Evolutionary conservation across 2,888 invertebrate genomes (phyloP).

Genomic region (Epistrophe eligans): DNA sequence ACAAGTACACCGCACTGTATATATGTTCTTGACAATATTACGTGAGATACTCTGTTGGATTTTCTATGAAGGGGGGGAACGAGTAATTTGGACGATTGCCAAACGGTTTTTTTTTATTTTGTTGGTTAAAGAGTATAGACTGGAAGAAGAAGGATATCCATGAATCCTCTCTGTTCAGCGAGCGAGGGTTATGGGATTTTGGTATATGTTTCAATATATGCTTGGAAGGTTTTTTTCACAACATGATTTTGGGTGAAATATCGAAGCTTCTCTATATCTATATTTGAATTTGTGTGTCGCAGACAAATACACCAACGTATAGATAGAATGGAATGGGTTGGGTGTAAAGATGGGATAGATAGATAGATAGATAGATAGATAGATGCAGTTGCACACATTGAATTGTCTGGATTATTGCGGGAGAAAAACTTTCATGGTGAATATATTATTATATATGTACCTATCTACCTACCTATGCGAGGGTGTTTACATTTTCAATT

Average conservation of each 20-base stretch:
- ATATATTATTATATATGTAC: not conserved
- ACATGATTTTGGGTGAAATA: conserved; percentile 52
- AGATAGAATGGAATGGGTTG: conserved; percentile 11
- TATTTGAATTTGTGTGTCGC: conserved; percentile 46
- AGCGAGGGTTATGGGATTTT: conserved; percentile 10
- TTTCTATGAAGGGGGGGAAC: conserved; percentile 37
- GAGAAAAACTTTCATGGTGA: conserved; percentile 22
- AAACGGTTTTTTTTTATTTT: conserved; percentile 50
- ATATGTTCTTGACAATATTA: conserved; percentile 16
- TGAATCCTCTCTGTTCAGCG: not conserved
- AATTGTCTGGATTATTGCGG: conserved; percentile 32
- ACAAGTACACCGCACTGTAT: not conserved
- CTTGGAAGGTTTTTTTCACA: conserved; percentile 32
- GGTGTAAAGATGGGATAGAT: not conserved
- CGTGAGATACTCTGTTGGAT: conserved; percentile 25
- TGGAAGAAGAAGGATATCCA: conserved; percentile 43
- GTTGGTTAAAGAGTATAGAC: conserved; percentile 10
- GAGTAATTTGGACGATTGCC: conserved; percentile 66
- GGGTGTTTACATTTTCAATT: conserved; percentile 51
- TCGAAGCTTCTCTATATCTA: conserved; percentile 39
- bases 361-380: not conserved
- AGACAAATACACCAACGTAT: conserved; percentile 43
- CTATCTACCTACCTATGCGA: not conserved
- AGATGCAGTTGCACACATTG: conserved; percentile 33
- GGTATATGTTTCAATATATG: conserved; percentile 61